Percentiles rank a stretch among this genome's conserved stretches.
These are phyloP conservation scores for Protomyctophum bolini DNA, from an alignment of 2,113 vertebrate genomes.

Conservation along the genomic window DNA sequence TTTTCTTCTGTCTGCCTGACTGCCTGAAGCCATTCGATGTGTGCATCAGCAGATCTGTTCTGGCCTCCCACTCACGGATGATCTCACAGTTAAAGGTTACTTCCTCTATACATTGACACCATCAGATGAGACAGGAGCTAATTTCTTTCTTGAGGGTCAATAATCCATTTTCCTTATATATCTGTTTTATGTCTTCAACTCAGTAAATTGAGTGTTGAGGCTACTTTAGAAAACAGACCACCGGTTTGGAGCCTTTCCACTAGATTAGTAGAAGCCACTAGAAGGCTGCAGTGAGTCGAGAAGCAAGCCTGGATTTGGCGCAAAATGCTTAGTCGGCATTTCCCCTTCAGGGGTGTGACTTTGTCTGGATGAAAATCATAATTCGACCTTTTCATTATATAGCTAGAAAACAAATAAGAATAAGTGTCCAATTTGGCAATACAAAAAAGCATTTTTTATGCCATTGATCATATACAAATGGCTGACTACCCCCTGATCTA, in stretches of 20 bases:
- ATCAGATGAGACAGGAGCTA: neutral
- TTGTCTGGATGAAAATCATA: constrained; percentile 34
- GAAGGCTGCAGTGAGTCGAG: constrained; percentile 2
- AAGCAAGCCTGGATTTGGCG: constrained; percentile 43
- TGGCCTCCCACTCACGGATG: too few species aligned
- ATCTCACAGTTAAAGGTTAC: neutral
- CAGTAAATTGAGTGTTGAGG: constrained; percentile 2
- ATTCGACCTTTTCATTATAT: constrained; percentile 17
- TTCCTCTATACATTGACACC: neutral
- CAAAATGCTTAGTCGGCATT: constrained; percentile 58
- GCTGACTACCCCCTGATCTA: too few species aligned
- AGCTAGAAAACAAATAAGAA: neutral
- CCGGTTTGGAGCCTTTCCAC: constrained; percentile 15
- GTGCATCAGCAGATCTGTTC: constrained; percentile 58
- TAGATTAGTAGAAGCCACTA: constrained; percentile 13
- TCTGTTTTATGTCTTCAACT: constrained; percentile 6
- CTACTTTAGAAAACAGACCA: neutral
- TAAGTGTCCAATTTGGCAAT: too few species aligned
- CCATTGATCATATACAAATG: too few species aligned
- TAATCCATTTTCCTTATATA: neutral
- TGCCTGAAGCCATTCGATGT: constrained; percentile 33
- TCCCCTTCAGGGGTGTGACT: constrained; percentile 31
- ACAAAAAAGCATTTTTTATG: neutral
- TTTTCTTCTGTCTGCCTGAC: constrained; percentile 32
- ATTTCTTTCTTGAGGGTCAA: neutral